phyloP scores from a whole-genome alignment of 2,797 vertebrate genomes.

The Anas capensis region DNA sequence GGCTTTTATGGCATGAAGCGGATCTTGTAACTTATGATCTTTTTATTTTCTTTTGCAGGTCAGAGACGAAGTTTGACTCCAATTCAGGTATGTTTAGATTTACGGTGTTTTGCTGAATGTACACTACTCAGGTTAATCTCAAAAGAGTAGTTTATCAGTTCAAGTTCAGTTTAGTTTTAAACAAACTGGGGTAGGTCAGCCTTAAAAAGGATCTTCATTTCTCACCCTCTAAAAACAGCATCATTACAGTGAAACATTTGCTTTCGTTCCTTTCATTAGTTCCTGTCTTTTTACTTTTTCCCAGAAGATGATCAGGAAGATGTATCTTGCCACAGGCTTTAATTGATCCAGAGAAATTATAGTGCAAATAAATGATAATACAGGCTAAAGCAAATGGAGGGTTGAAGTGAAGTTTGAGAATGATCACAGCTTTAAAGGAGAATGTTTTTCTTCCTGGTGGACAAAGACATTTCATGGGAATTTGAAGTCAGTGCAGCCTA shows the following conservation, averaged over 20 bases:
- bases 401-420: slow-evolving; percentile 8
- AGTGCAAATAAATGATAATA: slow-evolving; percentile 58
- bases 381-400: slow-evolving; percentile 13
- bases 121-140: slow-evolving; percentile 76
- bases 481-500: slow-evolving; percentile 63
- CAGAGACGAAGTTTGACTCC: slow-evolving; percentile 95
- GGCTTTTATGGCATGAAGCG: slow-evolving; percentile 42
- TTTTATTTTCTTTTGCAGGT: slow-evolving; percentile 85
- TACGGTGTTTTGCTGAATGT: slow-evolving; percentile 75
- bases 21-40: slow-evolving; percentile 57
- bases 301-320: slow-evolving; percentile 65
- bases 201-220: slow-evolving; percentile 72
- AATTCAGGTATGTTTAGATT: slow-evolving; percentile 91
- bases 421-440: slow-evolving; percentile 36
- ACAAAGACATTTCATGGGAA: slow-evolving; percentile 64
- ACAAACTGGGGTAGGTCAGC: slow-evolving; percentile 75
- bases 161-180: slow-evolving; percentile 79
- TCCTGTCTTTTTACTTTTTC: slow-evolving; percentile 53
- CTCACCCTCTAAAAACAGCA: slow-evolving; percentile 58
- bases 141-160: slow-evolving; percentile 77
- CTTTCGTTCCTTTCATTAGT: slow-evolving; percentile 59
- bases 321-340: slow-evolving; percentile 52
- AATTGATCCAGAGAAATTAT: slow-evolving; percentile 26
- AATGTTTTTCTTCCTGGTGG: slow-evolving; percentile 63
- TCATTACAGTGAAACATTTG: slow-evolving; percentile 50